Base-by-base conservation (phyloP, 2,888 invertebrate species). In the Cheilosia urbana region DNA sequence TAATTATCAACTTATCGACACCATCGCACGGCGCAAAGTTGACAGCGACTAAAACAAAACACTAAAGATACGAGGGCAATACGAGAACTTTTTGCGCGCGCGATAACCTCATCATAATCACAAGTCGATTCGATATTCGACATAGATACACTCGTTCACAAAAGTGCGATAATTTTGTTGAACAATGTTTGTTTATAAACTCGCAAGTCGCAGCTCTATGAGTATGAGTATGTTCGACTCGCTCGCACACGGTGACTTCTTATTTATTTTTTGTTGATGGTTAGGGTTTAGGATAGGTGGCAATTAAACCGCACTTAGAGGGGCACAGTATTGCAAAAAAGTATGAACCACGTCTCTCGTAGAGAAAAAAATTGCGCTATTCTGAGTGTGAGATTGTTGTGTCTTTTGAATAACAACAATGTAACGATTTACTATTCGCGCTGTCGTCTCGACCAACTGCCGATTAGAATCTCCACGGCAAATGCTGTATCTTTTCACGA, bases 381-480 rank as follows among this genome's bases (percentile, higher is more conserved):
- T 45, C 30, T n/a, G 4, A n/a, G 27, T 51, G 37, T 7, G 17
- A 73, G 45, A 73, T 21, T n/a, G 19, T 37, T n/a, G 60, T 62
- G 69, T 69, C 55, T 55, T 53, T 51, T 69, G 72, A 78, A 78
- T 77, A 77, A 69, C 60, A 69, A 76, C 58, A 24, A 9, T 34
- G 58, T 27, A 58, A 55, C 15, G 21, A 19, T 42, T 34, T 49
- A 21, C 13, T 47, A 55, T 34, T n/a, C 55, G 6, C 55, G 53
- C 19, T 19, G 11, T 21, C 21, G 51, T 51, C 45, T 19, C 19
- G 21, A 3, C 24, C 42, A 42, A 27, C n/a, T 34, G n/a, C 4
- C 57, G 57, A 58, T 58, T 58, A 58, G 21, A 40, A 58, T 58
- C 55, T 30, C 4, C 40, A 37, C 60, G 58, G 2, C 6, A 30